phyloP scores from a whole-genome alignment of 2,113 vertebrate genomes.

The Petromus typicus region DNA sequence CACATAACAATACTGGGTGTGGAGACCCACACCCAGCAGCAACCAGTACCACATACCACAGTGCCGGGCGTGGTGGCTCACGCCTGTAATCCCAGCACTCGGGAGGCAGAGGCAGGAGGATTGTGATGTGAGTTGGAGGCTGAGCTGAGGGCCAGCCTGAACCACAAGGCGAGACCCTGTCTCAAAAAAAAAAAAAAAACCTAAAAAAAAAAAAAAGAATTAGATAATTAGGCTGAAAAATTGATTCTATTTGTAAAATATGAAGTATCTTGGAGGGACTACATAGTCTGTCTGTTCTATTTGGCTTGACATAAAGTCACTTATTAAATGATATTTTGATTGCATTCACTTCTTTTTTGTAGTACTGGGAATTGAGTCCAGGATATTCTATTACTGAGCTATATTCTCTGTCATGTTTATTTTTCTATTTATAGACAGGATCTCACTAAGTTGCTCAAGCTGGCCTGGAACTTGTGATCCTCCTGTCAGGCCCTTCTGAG shows the following conservation, averaged over 20 bases:
- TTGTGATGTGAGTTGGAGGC: no score
- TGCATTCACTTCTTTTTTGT: neutral
- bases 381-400: neutral
- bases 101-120: no score
- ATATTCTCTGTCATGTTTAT: neutral
- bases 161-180: no score
- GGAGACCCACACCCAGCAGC: no score
- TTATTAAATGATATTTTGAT: conserved; percentile 26
- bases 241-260: neutral
- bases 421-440: neutral
- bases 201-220: no score
- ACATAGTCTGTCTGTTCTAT: neutral
- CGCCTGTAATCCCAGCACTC: no score
- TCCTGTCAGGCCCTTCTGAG: neutral
- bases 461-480: neutral
- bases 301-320: conserved; percentile 28
- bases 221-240: conserved; percentile 48
- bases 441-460: neutral
- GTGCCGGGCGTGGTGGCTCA: no score
- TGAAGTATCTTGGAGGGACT: neutral
- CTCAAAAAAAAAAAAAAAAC: no score
- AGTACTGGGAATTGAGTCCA: neutral
- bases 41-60: no score
- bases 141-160: no score
- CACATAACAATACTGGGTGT: no score